Evolutionary conservation across 2,888 invertebrate species (phyloP), one percentile per base, ranked within the genome.

Genomic region (Ophion slaviceki): DNA sequence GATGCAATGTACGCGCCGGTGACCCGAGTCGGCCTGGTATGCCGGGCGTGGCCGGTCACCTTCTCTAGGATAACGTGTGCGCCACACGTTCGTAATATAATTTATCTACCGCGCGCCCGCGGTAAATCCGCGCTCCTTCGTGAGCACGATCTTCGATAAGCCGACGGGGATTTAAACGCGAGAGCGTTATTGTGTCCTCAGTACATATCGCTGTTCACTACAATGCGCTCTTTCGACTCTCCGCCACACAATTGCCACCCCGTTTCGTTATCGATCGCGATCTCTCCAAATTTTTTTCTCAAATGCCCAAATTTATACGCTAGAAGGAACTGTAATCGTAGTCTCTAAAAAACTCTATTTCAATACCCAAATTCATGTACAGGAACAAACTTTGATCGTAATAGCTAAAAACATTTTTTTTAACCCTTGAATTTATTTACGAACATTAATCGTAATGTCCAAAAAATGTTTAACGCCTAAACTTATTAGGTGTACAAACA

Each of bases 31-130:
- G 83, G 86, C 78, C 82, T 85, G 91, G 92, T 90, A 92, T 92
- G 89, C 87, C 91, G 92, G 92, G 92, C 82, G 92, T 92, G 92
- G 92, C 91, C 91, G 92, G 92, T 92, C 91, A 89, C 87, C 89
- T 85, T 81, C 78, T 75, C 81, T 57, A 53, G 76, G 70, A 82
- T 79, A 79, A 83, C 87, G 85, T 72, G 84, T 66, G 53, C 67
- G 40, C 40, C 40, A 40, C 24, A 59, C 57, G 67, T 71, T 72
- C 67, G 80, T 57, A 66, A 68, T 74, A 66, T 80, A 66, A 74
- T 80, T 74, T 74, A 88, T 89, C 89, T 87, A 85, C 86, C 80
- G 76, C 20, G 40, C 7, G 40, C 40, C 7, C 40, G 28, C 84
- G 78, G 74, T 76, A 87, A 72, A 74, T 87, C 64, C 71, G 85